phyloP scores from a whole-genome alignment of 2,797 vertebrate genomes.

The Nannoperca australis region DNA sequence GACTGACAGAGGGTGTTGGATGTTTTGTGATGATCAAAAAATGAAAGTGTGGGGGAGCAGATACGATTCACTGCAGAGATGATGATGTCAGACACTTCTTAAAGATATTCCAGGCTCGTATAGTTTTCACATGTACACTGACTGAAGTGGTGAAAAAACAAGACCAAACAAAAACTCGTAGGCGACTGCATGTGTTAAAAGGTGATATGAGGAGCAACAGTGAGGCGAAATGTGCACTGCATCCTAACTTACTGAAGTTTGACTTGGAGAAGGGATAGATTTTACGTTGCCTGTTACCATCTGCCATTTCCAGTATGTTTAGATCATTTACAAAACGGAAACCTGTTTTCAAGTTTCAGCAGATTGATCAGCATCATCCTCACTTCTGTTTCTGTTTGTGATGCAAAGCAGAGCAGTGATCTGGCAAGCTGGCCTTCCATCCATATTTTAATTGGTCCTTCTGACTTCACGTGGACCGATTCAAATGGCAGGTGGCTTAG shows the following conservation, averaged over 20 bases:
- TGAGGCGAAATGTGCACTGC: background rate
- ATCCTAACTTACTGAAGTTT: background rate
- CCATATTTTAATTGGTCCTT: background rate
- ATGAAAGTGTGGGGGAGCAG: background rate
- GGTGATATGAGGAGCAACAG: background rate
- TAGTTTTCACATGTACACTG: background rate
- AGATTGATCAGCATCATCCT: conserved; percentile 36
- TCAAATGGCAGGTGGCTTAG: conserved; percentile 25
- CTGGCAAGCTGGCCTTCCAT: conserved; percentile 21
- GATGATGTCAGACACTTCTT: background rate
- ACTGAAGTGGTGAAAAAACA: too few species aligned
- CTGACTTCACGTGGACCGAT: conserved; percentile 13
- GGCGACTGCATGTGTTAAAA: background rate
- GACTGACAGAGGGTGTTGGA: background rate
- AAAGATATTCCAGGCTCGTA: background rate
- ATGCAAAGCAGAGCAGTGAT: conserved; percentile 18
- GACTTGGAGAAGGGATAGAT: background rate
- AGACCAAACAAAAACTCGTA: too few species aligned
- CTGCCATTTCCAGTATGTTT: conserved; percentile 21
- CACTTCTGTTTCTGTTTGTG: conserved; percentile 13
- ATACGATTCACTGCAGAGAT: background rate
- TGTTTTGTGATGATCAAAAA: background rate
- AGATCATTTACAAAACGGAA: conserved; percentile 10
- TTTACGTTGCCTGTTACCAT: conserved; percentile 21
- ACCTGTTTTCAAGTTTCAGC: conserved; percentile 17